Evolutionary conservation across 2,797 vertebrate species (phyloP), one percentile per base, ranked within the genome.

Genomic region (Smutsia temminckii): DNA sequence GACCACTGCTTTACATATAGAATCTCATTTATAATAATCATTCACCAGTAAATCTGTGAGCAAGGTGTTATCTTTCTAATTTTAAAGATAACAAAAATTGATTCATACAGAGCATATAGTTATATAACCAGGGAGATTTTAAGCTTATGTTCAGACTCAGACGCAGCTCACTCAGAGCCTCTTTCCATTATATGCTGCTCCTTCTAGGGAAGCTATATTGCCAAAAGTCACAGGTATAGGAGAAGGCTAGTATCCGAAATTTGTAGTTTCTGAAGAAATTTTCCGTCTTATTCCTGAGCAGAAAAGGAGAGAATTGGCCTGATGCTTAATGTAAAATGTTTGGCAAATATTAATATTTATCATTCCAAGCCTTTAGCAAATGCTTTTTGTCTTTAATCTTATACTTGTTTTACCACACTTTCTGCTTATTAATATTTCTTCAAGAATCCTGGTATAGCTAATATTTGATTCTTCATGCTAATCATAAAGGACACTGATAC

Each of bases 331-430:
- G 40, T 83, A 71, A 88, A 79, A 93, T 74, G 5, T 72, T 71
- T 89, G 29, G 17, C 29, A 59, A 59, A 18, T 74, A 42, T 85
- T 93, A 84, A 32, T 92, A 89, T 80, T 68, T 90, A 68, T 90
- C 25, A 79, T 72, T 78, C 23, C 20, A 59, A 64, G 7, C 6
- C 25, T 79, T 78, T 72, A 46, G 11, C 10, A 49, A 63, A 63
- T 55, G 55, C 2, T 51, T 71, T 69, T 89, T 71, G 5, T 84
- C 16, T 89, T 64, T 64, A 85, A 49, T 85, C 85, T 93, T 64
- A 5, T 72, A 29, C 32, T 89, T 53, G 27, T 79, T 84, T 89
- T 79, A 40, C 2, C 57, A 4, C 17, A 53, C 5, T 53, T n/a
- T n/a, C 20, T 55, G 5, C 71, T 69, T 55, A 78, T 85, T 89